phyloP scores from a whole-genome alignment of 2,888 invertebrate species.

The Cosmia pyralina region DNA sequence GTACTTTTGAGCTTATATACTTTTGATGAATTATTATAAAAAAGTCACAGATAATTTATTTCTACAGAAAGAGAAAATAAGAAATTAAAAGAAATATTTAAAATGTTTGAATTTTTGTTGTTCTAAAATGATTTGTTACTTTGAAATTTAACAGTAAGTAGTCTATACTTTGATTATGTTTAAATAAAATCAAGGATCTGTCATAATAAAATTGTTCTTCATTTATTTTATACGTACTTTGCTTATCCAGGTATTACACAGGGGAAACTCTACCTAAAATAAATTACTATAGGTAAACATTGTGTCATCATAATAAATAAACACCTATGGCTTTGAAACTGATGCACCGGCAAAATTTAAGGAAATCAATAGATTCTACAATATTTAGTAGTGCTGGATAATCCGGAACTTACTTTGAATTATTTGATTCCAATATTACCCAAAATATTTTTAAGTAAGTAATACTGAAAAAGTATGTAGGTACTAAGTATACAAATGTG shows the following conservation, averaged over 20 bases:
- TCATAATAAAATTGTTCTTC: not conserved
- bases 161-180: not conserved
- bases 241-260: not conserved
- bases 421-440: not conserved
- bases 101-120: not conserved
- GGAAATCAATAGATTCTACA: slow-evolving; percentile 1
- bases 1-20: not conserved
- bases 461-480: not conserved
- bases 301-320: not conserved
- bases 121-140: not conserved
- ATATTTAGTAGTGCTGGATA: not conserved
- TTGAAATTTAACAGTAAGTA: not conserved
- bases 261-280: not conserved
- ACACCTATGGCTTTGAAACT: not conserved
- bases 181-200: not conserved
- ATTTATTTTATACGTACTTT: not conserved
- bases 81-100: not conserved
- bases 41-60: not conserved
- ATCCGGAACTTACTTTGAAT: not conserved
- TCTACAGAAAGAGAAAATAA: not conserved
- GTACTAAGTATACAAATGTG: no score
- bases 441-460: no score
- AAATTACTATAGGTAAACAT: not conserved
- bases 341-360: not conserved
- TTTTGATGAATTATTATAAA: not conserved